phyloP scores from a whole-genome alignment of 2,113 vertebrate genomes.

The Oreotrochilus melanogaster region DNA sequence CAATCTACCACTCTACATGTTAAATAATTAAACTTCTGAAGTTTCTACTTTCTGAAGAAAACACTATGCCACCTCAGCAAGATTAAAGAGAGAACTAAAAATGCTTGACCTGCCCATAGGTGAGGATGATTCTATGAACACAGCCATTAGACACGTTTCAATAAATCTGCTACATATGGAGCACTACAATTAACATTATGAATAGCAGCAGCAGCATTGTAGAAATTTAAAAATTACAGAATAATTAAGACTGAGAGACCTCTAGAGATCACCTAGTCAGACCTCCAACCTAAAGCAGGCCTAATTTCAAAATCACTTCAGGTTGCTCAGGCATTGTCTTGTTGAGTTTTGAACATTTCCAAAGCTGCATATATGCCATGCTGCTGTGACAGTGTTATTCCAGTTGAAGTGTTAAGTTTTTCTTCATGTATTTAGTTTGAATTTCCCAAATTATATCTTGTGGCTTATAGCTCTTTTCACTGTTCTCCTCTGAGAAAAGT shows the following conservation, averaged over 20 bases:
- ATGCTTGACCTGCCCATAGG: background rate
- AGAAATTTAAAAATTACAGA: background rate
- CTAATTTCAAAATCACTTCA: background rate
- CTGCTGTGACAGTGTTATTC: background rate
- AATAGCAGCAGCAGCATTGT: background rate
- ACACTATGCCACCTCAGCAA: background rate
- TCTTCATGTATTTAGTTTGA: background rate
- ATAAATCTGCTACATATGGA: background rate
- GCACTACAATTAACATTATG: background rate
- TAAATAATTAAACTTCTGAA: background rate
- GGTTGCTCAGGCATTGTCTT: background rate
- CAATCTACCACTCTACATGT: background rate
- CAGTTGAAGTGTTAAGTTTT: background rate
- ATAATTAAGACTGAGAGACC: conserved; percentile 18
- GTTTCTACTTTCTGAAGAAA: background rate
- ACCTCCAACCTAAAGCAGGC: background rate
- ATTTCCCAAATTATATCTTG: background rate
- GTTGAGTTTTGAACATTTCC: background rate
- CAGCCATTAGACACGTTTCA: background rate
- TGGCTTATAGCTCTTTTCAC: background rate
- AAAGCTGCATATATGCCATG: background rate
- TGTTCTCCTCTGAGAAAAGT: background rate
- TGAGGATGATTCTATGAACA: background rate
- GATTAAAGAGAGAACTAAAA: background rate
- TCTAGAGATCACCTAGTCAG: background rate